phyloP scores from a whole-genome alignment of 2,888 invertebrate species.

The Odontomyia ornata region DNA sequence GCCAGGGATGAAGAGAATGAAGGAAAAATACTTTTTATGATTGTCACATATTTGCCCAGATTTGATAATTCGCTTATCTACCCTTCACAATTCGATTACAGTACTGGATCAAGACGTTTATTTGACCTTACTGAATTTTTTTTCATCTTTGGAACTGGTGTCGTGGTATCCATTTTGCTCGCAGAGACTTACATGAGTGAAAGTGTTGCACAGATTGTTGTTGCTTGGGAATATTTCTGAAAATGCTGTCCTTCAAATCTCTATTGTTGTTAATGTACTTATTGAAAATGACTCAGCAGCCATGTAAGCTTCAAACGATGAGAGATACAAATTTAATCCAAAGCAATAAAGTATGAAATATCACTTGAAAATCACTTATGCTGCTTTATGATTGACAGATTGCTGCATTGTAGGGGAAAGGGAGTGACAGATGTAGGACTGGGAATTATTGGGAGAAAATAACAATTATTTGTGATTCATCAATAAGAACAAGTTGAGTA shows the following conservation, averaged over 20 bases:
- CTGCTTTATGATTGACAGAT: constrained; percentile 46
- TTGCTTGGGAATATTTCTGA: neutral
- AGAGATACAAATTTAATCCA: constrained; percentile 48
- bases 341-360: constrained; percentile 47
- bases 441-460: too few species aligned
- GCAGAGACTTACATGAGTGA: neutral
- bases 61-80: constrained; percentile 51
- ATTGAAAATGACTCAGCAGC: constrained; percentile 47
- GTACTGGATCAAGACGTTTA: constrained; percentile 50
- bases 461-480: too few species aligned
- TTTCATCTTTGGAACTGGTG: neutral
- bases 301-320: constrained; percentile 5
- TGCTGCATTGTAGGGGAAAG: neutral
- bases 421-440: neutral
- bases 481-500: too few species aligned
- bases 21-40: constrained; percentile 44
- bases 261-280: neutral
- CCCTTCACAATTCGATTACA: constrained; percentile 50
- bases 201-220: neutral
- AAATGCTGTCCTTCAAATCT: too few species aligned
- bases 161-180: neutral
- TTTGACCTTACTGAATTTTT: constrained; percentile 41
- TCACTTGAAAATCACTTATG: constrained; percentile 43
- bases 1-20: neutral
- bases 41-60: constrained; percentile 50